Conservation (phyloP, 2,888 invertebrate genomes). For the Megamerina dolium region DNA sequence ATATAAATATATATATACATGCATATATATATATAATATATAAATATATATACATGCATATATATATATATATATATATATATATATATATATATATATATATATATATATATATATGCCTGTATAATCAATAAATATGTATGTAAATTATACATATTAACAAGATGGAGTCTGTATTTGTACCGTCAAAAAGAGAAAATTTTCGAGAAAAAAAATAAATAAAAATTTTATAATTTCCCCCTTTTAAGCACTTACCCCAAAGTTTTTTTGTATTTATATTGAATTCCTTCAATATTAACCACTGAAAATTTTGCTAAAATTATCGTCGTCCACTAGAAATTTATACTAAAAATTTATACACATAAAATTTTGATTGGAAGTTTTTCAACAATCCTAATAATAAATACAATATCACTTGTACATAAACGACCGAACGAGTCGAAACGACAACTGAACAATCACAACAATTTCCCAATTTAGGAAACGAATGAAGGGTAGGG, state of each 20-base stretch:
- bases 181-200: no score
- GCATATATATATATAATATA: no score
- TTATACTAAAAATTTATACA: slow-evolving; percentile 17
- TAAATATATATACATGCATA: no score
- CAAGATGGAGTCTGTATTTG: slow-evolving; percentile 22
- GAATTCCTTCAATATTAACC: slow-evolving; percentile 14
- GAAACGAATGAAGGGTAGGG: no score
- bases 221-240: slow-evolving; percentile 6
- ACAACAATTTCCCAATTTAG: no score
- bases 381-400: no score
- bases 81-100: no score
- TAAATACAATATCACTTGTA: slow-evolving; percentile 2
- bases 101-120: no score
- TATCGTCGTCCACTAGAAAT: slow-evolving; percentile 17
- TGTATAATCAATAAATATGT: no score
- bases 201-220: not conserved
- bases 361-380: slow-evolving; percentile 22
- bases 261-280: slow-evolving; percentile 13
- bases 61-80: no score
- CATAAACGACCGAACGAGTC: slow-evolving; percentile 3
- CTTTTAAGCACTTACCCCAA: slow-evolving; percentile 11
- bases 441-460: no score
- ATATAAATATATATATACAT: no score
- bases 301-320: slow-evolving; percentile 20
- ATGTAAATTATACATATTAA: slow-evolving; percentile 13